Percentiles rank a stretch among this genome's conserved stretches.
phyloP scores from a whole-genome alignment of 2,888 invertebrate species.

The Cheilosia vulpina region DNA sequence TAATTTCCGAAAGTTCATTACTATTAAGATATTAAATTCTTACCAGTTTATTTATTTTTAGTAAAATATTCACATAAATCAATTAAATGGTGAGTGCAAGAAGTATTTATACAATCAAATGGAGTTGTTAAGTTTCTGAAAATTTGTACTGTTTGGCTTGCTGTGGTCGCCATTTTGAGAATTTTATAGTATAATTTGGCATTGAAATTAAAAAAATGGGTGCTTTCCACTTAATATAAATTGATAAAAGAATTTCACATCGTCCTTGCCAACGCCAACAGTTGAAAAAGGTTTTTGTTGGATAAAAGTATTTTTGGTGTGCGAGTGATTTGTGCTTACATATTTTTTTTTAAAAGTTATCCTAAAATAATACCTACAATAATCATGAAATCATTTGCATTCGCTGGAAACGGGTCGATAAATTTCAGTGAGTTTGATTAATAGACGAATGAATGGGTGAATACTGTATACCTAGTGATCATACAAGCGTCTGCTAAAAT shows the following conservation, averaged over 20 bases:
- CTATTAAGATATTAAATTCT: slow-evolving; percentile 23
- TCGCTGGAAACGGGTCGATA: too few relatives aligned
- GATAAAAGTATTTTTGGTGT: background rate
- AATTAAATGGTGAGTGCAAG: slow-evolving; percentile 70
- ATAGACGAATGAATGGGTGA: too few relatives aligned
- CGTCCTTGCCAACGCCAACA: background rate
- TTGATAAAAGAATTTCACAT: background rate
- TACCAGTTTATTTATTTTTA: slow-evolving; percentile 56
- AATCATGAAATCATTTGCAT: too few relatives aligned
- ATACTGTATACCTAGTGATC: too few relatives aligned
- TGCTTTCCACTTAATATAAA: background rate
- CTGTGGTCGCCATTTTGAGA: slow-evolving; percentile 55
- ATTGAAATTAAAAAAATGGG: slow-evolving; percentile 1
- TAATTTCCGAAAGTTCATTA: slow-evolving; percentile 5
- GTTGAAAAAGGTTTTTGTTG: too few relatives aligned
- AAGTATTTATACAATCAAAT: slow-evolving; percentile 6
- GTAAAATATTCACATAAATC: slow-evolving; percentile 44
- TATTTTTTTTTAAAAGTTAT: too few relatives aligned
- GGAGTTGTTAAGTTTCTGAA: slow-evolving; percentile 18
- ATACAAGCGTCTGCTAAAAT: too few relatives aligned
- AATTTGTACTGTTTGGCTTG: slow-evolving; percentile 5
- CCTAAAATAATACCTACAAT: too few relatives aligned
- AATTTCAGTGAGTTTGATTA: too few relatives aligned
- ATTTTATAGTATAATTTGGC: background rate
- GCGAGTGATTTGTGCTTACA: too few relatives aligned